phyloP scores from a whole-genome alignment of 2,797 vertebrate genomes.

The Halcyon badia region DNA sequence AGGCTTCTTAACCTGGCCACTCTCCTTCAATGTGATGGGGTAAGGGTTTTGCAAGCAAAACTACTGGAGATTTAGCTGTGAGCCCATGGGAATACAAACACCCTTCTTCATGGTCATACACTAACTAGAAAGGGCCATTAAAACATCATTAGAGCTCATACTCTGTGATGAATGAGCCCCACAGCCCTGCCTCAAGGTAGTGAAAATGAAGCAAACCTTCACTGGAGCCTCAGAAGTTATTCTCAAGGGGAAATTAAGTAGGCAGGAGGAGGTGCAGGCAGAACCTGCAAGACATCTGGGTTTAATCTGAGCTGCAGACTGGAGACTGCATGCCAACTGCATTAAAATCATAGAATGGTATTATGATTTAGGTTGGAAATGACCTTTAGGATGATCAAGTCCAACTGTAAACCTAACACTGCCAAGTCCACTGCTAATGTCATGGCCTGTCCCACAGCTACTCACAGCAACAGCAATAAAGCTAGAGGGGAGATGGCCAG shows the following conservation, averaged over 20 bases:
- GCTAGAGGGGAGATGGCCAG: not conserved
- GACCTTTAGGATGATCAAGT: not conserved
- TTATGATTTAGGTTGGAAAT: not conserved
- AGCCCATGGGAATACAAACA: not conserved
- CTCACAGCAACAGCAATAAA: not conserved
- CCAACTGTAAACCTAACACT: not conserved
- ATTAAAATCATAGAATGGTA: not conserved
- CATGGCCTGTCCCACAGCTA: not conserved
- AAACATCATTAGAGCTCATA: constrained; percentile 5
- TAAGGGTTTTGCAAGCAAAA: not conserved
- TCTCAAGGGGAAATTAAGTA: not conserved
- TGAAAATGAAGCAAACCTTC: constrained; percentile 12
- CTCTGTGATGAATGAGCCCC: not conserved
- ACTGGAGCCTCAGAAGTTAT: not conserved
- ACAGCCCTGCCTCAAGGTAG: constrained; percentile 6
- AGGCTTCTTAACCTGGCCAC: not conserved
- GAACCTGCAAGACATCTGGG: not conserved
- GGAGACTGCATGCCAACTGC: not conserved
- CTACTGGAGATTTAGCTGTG: not conserved
- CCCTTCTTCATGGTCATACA: not conserved
- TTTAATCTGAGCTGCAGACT: not conserved
- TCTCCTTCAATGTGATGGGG: accelerated
- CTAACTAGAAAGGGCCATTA: constrained; percentile 5
- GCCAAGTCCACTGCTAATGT: not conserved
- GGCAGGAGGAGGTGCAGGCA: not conserved